Conservation (phyloP, 1,140 invertebrate species). For the Batillaria attramentaria region DNA sequence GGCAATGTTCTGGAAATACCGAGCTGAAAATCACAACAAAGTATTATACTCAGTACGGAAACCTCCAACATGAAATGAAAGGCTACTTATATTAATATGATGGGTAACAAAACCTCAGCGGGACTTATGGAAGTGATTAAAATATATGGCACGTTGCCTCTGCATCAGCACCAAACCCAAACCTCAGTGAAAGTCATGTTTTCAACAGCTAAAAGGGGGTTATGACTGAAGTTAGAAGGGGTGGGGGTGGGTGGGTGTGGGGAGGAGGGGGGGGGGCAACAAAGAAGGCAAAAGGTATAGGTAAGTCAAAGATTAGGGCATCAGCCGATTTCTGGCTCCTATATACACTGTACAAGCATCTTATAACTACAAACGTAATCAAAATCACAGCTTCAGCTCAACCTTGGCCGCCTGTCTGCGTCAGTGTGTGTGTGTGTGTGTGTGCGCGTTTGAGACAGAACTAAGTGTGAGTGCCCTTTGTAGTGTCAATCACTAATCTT, state of each 20-base stretch:
- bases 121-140: background rate
- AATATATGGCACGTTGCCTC: background rate
- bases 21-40: constrained; percentile 52
- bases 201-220: background rate
- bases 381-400: background rate
- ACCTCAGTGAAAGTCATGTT: background rate
- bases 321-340: too few species aligned
- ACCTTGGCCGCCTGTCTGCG: background rate
- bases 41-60: background rate
- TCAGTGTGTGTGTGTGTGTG: background rate
- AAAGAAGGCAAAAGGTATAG: too few species aligned
- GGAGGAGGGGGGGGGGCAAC: too few species aligned
- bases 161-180: background rate
- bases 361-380: background rate
- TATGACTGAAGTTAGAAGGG: too few species aligned
- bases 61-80: background rate
- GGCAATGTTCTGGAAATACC: constrained; percentile 62
- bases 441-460: background rate
- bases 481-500: too few species aligned
- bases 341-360: too few species aligned
- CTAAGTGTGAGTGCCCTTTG: background rate
- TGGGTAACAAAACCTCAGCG: background rate
- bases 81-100: background rate
- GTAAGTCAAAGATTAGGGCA: too few species aligned
- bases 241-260: too few species aligned